These are phyloP conservation scores for Cyprinodon brontotheroides DNA, from an alignment of 2,113 vertebrate genomes.

Conservation along the genomic window DNA sequence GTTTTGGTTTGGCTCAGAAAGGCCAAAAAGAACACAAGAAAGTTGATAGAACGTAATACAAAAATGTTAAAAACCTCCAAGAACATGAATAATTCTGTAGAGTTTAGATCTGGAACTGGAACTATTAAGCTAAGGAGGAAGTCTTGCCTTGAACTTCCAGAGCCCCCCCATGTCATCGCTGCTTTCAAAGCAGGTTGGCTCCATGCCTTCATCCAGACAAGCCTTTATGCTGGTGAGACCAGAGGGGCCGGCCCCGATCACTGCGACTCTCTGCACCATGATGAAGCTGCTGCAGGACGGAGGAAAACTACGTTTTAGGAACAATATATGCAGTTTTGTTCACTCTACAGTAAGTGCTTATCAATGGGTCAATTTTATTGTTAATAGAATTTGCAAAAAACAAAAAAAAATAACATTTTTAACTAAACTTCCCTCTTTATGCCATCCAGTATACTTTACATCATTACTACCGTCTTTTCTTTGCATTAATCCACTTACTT, in stretches of 20 bases:
- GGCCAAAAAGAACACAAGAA: not conserved
- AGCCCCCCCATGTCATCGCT: conserved; percentile 85
- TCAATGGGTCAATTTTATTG: not conserved
- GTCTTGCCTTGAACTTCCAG: conserved; percentile 83
- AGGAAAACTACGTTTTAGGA: not conserved
- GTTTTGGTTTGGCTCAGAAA: not conserved
- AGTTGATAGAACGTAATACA: not conserved
- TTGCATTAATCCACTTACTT: not conserved
- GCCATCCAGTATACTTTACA: not conserved
- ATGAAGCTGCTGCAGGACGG: conserved; percentile 13
- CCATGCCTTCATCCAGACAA: conserved; percentile 87
- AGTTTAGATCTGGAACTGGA: not conserved
- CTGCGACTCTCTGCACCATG: conserved; percentile 77
- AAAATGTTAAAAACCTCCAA: not conserved
- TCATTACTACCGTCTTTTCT: not conserved
- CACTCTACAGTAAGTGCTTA: not conserved
- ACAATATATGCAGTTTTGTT: not conserved
- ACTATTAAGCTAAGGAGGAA: not conserved
- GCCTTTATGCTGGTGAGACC: conserved; percentile 85
- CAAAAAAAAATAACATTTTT: not conserved
- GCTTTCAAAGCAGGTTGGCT: conserved; percentile 88
- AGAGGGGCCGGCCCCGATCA: conserved; percentile 84
- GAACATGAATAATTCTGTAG: not conserved
- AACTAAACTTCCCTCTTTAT: not conserved
- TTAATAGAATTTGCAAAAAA: not conserved